Conservation (phyloP, 2,113 vertebrate genomes). For the Ahaetulla prasina region DNA sequence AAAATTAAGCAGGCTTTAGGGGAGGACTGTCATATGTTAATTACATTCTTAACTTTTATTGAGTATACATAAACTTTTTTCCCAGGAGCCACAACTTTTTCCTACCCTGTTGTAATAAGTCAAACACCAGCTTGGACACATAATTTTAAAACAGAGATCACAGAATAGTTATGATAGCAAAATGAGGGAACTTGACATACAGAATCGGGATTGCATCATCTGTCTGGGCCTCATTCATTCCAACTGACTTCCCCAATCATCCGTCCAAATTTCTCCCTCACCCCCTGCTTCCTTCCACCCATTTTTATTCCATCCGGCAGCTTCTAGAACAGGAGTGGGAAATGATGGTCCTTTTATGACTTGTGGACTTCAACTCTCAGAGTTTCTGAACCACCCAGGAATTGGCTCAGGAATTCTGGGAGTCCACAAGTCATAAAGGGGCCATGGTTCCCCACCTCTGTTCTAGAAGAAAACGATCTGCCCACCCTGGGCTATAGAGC, state of each 20-base stretch:
- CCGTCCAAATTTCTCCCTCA: neutral
- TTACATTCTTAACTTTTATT: neutral
- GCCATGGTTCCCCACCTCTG: too few relatives aligned
- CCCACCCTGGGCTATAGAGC: neutral
- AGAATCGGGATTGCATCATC: neutral
- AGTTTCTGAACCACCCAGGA: neutral
- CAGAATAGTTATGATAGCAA: neutral
- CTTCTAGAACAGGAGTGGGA: neutral
- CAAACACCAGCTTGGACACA: neutral
- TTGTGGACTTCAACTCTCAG: neutral
- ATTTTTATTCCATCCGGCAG: neutral
- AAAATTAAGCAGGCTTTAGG: neutral
- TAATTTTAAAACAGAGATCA: neutral
- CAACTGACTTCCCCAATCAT: too few relatives aligned
- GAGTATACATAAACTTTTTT: neutral
- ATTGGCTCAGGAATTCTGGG: too few relatives aligned
- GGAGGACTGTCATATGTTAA: neutral
- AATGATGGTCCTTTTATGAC: neutral
- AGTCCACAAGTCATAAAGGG: too few relatives aligned
- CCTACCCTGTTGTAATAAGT: neutral
- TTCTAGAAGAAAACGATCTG: neutral
- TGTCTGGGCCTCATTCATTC: neutral
- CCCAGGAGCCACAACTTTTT: neutral
- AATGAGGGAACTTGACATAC: too few relatives aligned
- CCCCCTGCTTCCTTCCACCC: neutral